Evolutionary conservation across 2,113 vertebrate genomes (phyloP).

Genomic region (Apus apus): DNA sequence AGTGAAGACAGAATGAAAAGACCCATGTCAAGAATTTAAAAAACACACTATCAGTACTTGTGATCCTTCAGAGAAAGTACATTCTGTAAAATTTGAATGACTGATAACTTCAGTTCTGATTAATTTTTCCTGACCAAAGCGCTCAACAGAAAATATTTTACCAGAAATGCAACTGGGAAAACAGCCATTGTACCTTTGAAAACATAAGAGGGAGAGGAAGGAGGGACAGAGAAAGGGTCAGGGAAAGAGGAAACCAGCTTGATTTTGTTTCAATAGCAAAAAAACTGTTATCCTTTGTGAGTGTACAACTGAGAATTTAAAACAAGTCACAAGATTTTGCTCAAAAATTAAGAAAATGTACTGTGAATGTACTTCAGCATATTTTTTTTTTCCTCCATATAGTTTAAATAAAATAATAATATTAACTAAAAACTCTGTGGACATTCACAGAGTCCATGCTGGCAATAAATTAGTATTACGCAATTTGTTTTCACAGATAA

Average conservation of each 20-base stretch:
- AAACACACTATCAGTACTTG: slow-evolving; percentile 79
- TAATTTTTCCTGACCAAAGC: slow-evolving; percentile 55
- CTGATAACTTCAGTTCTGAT: slow-evolving; percentile 70
- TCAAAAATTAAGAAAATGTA: slow-evolving; percentile 76
- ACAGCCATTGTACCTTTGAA: slow-evolving; percentile 51
- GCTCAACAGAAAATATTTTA: slow-evolving; percentile 54
- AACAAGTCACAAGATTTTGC: slow-evolving; percentile 78
- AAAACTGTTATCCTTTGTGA: slow-evolving; percentile 60
- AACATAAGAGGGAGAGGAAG: not conserved
- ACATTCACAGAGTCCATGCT: slow-evolving; percentile 78
- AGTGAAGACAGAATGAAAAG: slow-evolving; percentile 74
- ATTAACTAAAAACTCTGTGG: slow-evolving; percentile 81
- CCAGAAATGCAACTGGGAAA: slow-evolving; percentile 52
- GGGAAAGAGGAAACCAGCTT: slow-evolving; percentile 42
- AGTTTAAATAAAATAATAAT: slow-evolving; percentile 87
- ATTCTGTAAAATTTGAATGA: slow-evolving; percentile 67
- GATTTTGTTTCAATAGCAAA: slow-evolving; percentile 65
- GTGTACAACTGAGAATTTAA: slow-evolving; percentile 75
- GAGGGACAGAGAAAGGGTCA: not conserved
- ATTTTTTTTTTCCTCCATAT: slow-evolving; percentile 74
- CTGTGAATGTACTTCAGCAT: slow-evolving; percentile 79
- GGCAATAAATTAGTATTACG: slow-evolving; percentile 92
- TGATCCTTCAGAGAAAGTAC: slow-evolving; percentile 71
- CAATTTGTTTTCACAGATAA: slow-evolving; percentile 83
- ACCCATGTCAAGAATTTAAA: slow-evolving; percentile 75